Conservation (phyloP, 2,888 invertebrate genomes). For the Neocrepidodera transversa region DNA sequence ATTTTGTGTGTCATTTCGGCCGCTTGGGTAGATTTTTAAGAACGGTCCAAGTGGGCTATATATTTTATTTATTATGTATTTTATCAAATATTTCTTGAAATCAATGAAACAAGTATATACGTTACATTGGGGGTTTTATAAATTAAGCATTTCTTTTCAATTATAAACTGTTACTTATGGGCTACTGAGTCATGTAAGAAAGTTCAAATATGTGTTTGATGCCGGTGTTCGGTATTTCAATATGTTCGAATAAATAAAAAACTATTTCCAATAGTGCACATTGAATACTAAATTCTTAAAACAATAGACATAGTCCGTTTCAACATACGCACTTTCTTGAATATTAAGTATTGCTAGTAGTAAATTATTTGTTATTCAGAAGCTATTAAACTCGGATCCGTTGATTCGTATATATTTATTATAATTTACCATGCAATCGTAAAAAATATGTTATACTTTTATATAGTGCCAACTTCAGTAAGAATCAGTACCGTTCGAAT, state of each 20-base stretch:
- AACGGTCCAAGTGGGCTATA: no score
- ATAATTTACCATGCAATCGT: constrained; percentile 26
- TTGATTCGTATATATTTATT: constrained; percentile 31
- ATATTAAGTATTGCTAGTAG: constrained; percentile 32
- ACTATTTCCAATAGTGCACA: constrained; percentile 22
- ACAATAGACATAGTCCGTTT: constrained; percentile 46
- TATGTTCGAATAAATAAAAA: no score
- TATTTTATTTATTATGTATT: no score
- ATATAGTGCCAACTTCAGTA: constrained; percentile 13
- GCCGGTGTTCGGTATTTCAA: constrained; percentile 34
- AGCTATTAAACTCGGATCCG: constrained; percentile 28
- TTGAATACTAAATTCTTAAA: constrained; percentile 45
- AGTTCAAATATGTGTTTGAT: no score
- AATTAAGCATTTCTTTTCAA: no score
- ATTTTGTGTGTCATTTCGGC: no score
- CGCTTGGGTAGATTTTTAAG: no score
- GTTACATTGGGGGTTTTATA: no score
- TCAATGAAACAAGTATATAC: no score
- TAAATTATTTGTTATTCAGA: constrained; percentile 32
- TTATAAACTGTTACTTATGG: no score
- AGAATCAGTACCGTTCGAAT: constrained; percentile 11
- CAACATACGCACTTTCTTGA: constrained; percentile 33
- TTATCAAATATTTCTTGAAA: no score
- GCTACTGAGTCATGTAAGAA: no score
- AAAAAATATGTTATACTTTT: constrained; percentile 25